Percentiles rank a stretch among this genome's conserved stretches.
These are phyloP conservation scores for Cepphus grylle DNA, from an alignment of 2,113 vertebrate genomes.

Conservation along the genomic window DNA sequence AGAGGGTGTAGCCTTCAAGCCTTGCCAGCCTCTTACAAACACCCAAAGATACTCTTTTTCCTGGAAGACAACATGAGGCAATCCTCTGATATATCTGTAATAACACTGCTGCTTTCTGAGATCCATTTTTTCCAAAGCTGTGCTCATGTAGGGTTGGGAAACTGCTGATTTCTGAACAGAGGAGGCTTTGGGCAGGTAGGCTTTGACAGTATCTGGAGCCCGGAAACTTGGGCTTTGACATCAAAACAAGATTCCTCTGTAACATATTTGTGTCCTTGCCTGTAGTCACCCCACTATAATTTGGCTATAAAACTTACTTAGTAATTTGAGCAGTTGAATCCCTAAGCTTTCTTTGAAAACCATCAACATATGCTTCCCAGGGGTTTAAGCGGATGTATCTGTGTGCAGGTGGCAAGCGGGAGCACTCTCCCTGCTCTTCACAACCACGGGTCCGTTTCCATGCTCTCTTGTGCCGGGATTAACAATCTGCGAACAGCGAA, in stretches of 20 bases:
- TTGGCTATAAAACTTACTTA: background rate
- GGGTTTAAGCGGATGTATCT: background rate
- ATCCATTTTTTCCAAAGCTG: background rate
- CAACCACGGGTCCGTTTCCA: background rate
- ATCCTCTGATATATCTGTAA: background rate
- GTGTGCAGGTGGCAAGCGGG: accelerated
- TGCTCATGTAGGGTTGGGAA: background rate
- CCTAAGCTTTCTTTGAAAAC: background rate
- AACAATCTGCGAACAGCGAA: background rate
- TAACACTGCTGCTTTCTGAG: background rate
- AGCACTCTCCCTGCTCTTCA: background rate
- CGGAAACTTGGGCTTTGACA: background rate
- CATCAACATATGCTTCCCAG: background rate
- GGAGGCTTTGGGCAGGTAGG: background rate
- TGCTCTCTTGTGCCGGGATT: background rate
- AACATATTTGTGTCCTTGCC: background rate
- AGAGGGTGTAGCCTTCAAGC: background rate
- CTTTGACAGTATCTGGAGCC: background rate
- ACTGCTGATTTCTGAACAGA: background rate
- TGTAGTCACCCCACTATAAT: background rate
- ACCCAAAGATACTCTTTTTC: background rate
- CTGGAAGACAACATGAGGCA: background rate
- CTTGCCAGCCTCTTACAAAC: background rate
- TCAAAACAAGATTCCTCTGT: background rate
- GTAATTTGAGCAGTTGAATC: background rate